phyloP scores from a whole-genome alignment of 2,888 invertebrate genomes.

The Pristionchus fissidentatus region DNA sequence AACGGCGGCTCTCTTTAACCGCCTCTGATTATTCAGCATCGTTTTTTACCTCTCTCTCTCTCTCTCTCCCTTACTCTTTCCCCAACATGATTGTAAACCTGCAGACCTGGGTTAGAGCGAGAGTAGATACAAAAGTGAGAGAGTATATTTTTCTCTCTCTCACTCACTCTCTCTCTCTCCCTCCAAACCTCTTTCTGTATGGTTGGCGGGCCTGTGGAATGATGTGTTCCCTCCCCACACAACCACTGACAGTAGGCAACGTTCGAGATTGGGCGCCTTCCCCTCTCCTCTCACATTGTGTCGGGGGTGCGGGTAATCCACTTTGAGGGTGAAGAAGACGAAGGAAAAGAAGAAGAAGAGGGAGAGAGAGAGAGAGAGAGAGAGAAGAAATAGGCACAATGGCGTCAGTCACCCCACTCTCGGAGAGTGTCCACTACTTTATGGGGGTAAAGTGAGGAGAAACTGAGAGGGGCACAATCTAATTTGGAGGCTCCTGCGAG shows the following conservation, averaged over 20 bases:
- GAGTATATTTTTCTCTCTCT: too few species aligned
- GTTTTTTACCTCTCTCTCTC: not conserved
- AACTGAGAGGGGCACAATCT: not conserved
- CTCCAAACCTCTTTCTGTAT: too few species aligned
- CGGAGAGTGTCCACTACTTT: conserved; percentile 36
- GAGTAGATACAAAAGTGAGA: too few species aligned
- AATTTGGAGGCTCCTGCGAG: not conserved
- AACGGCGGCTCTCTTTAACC: too few species aligned
- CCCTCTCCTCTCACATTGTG: not conserved
- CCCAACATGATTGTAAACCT: not conserved
- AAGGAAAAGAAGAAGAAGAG: not conserved
- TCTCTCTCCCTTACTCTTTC: not conserved
- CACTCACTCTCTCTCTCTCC: too few species aligned
- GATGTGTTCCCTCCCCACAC: too few species aligned
- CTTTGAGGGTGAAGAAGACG: not conserved
- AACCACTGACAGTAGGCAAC: too few species aligned
- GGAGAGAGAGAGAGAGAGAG: not conserved
- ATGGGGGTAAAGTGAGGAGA: not conserved
- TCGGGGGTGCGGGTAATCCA: too few species aligned
- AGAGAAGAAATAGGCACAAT: not conserved
- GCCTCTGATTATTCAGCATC: too few species aligned
- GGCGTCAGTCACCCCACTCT: conserved; percentile 33
- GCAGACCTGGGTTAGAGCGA: not conserved
- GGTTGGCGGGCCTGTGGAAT: too few species aligned
- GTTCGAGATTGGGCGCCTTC: too few species aligned